phyloP scores from a whole-genome alignment of 2,888 invertebrate genomes.

The Agrochola circellaris region DNA sequence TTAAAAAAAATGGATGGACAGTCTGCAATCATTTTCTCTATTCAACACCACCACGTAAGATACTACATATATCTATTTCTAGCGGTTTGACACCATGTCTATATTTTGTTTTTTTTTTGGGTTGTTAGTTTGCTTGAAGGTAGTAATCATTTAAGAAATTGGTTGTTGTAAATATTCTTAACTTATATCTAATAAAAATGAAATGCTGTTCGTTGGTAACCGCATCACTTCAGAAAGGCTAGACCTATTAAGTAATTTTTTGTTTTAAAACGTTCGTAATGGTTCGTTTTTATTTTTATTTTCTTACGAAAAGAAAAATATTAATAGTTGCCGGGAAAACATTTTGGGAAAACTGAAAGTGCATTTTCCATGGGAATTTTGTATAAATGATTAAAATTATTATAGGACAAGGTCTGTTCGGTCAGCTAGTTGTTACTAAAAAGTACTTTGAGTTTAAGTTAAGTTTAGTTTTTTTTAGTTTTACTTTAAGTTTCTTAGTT shows the following conservation, averaged over 20 bases:
- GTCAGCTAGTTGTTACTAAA: background rate
- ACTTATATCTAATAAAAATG: background rate
- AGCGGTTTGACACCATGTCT: background rate
- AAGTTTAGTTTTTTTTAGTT: too few relatives aligned
- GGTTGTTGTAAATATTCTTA: background rate
- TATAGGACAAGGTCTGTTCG: too few relatives aligned
- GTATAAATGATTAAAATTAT: background rate
- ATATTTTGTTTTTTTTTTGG: background rate
- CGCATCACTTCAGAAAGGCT: background rate
- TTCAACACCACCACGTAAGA: background rate
- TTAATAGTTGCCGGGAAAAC: background rate
- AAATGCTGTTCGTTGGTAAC: background rate
- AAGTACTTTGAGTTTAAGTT: background rate
- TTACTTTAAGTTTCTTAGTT: background rate
- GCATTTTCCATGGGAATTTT: background rate
- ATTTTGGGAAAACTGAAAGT: background rate
- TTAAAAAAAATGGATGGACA: background rate
- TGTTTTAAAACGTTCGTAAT: background rate
- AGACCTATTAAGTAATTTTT: background rate
- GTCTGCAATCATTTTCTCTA: background rate
- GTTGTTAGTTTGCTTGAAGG: background rate
- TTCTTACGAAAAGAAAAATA: background rate
- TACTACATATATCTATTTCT: background rate
- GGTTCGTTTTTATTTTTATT: background rate
- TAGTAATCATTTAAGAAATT: background rate